These are phyloP conservation scores for Parascotia fuliginaria DNA, from an alignment of 2,888 invertebrate genomes.

Conservation along the genomic window DNA sequence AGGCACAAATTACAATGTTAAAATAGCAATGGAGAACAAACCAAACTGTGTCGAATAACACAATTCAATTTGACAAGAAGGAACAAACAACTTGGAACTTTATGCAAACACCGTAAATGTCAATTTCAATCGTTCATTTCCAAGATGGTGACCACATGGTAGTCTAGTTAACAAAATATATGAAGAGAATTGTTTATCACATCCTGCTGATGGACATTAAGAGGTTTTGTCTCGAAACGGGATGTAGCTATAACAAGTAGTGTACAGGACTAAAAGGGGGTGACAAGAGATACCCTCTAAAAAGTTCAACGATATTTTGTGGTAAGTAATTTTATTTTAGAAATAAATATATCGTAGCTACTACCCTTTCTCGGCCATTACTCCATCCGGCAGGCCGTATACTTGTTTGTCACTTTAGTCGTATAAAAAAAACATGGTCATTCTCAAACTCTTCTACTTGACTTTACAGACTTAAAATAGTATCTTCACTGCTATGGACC, in stretches of 20 bases:
- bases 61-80: conserved; percentile 44
- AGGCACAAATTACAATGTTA: conserved; percentile 43
- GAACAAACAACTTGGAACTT: conserved; percentile 54
- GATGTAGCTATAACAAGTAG: conserved; percentile 42
- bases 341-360: too few relatives aligned
- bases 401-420: too few relatives aligned
- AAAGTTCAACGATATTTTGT: conserved; percentile 1
- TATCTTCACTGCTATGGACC: too few relatives aligned
- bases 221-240: conserved; percentile 55
- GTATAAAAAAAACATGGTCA: too few relatives aligned
- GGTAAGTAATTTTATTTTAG: too few relatives aligned
- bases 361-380: too few relatives aligned
- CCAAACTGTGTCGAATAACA: conserved; percentile 42
- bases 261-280: conserved; percentile 25
- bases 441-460: too few relatives aligned
- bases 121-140: conserved; percentile 44
- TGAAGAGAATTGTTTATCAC: conserved; percentile 71
- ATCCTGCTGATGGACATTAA: conserved; percentile 72
- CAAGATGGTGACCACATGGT: conserved; percentile 60
- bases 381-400: too few relatives aligned
- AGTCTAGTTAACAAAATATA: conserved; percentile 76
- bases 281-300: conserved; percentile 16
- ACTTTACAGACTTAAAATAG: too few relatives aligned
- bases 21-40: conserved; percentile 36
- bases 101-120: conserved; percentile 42